Conservation (phyloP, 2,888 invertebrate species). For the Neelides folsomi region DNA sequence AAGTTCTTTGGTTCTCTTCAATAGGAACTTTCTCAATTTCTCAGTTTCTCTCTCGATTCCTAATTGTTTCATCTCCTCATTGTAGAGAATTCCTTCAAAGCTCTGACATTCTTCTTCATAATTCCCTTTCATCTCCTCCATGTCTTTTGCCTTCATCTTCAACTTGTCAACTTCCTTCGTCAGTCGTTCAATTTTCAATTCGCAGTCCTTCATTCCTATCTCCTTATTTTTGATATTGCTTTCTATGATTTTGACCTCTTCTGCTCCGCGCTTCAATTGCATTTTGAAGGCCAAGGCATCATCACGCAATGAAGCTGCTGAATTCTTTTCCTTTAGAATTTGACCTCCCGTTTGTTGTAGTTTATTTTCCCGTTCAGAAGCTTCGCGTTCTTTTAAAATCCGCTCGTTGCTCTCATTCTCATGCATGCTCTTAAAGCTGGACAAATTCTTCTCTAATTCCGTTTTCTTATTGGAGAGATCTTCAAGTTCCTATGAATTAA, state of each 20-base stretch:
- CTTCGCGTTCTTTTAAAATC: background rate
- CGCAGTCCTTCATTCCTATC: conserved; percentile 35
- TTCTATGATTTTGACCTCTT: background rate
- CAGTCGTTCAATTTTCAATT: conserved; percentile 31
- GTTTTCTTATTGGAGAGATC: too few species aligned
- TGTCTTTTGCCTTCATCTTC: conserved; percentile 37
- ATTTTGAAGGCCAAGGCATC: background rate
- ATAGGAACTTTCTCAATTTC: conserved; percentile 28
- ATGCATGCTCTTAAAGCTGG: background rate
- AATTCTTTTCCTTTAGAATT: too few species aligned
- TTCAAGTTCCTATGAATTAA: too few species aligned
- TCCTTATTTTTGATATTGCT: conserved; percentile 1
- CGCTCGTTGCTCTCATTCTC: background rate
- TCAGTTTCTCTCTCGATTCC: conserved; percentile 30
- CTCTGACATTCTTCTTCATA: too few species aligned
- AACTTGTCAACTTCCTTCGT: conserved; percentile 39
- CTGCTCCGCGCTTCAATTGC: background rate
- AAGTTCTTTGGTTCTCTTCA: conserved; percentile 35
- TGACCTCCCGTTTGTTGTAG: too few species aligned
- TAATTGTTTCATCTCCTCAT: conserved; percentile 26
- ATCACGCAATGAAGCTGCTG: too few species aligned
- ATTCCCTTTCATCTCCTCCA: conserved; percentile 42
- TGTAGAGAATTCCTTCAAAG: too few species aligned
- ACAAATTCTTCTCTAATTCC: too few species aligned
- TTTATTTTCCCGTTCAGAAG: too few species aligned